Percentiles rank a stretch among this genome's conserved stretches.
phyloP scores from a whole-genome alignment of 2,113 vertebrate genomes.

The Sylvietta virens region DNA sequence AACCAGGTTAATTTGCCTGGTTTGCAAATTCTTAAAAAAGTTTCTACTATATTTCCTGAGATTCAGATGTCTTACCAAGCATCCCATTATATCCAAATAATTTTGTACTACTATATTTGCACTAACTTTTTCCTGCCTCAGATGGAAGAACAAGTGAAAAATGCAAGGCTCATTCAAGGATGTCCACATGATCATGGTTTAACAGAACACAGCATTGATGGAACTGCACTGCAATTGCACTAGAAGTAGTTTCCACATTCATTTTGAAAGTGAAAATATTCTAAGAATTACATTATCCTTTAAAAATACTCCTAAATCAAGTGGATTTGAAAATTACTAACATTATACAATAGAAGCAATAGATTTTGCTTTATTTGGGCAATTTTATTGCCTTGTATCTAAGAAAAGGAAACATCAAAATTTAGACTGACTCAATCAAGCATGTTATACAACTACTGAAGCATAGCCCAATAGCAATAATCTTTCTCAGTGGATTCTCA shows the following conservation, averaged over 20 bases:
- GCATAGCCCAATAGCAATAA: not conserved
- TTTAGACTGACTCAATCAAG: not conserved
- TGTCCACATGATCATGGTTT: fast-evolving
- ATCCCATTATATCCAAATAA: not conserved
- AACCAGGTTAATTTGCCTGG: not conserved
- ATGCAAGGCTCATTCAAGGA: not conserved
- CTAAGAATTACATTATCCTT: not conserved
- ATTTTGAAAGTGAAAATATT: not conserved
- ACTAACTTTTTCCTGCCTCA: not conserved
- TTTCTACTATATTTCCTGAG: not conserved
- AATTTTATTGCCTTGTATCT: not conserved
- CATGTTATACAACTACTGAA: not conserved
- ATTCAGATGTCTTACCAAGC: not conserved
- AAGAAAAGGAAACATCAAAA: not conserved
- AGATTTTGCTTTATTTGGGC: not conserved
- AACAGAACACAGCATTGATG: not conserved
- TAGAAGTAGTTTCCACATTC: not conserved
- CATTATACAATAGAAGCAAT: not conserved
- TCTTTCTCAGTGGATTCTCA: not conserved
- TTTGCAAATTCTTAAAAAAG: not conserved
- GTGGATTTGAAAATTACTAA: not conserved
- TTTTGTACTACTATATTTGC: not conserved
- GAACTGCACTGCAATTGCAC: not conserved
- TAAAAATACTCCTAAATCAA: not conserved
- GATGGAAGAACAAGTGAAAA: not conserved